Evolutionary conservation across 2,113 vertebrate species (phyloP), one percentile per base, ranked within the genome.

Genomic region (Pavo muticus): DNA sequence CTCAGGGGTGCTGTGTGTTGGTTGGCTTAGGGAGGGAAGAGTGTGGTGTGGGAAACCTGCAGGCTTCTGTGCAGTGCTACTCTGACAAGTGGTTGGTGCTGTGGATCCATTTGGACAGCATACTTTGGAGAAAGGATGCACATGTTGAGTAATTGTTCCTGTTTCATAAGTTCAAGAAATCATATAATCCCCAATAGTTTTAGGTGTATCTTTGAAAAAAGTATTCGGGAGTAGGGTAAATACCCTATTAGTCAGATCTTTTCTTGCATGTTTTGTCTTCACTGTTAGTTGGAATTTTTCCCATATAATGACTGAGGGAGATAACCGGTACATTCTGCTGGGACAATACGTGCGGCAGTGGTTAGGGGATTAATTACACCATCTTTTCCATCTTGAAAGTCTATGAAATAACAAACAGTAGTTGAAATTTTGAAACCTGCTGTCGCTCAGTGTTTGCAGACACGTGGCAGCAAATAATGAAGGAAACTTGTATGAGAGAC

Each of bases 321-420:
- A 32, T 32, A 80, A 60, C 19, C 18, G 16, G 16, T 59, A 42
- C 14, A 3, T 60, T 29, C 23, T 14, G 2, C 47, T 20, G 44
- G 30, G 24, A 47, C 40, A 60, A 3, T 27, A 30, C 15, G 35
- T 0, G 0, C 42, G 10, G 15, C 60, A 35, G 32, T 65, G 11
- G 29, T 37, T n/a, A 78, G n/a, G 71, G 32, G 4, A 29, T 84
- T 14, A 84, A 78, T 74, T 86, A 8, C 48, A 3, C 32, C 13
- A 14, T 44, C 8, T 71, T 90, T 56, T 90, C 39, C 20, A 77
- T 56, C 35, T 25, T 80, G 56, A 77, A 81, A 69, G 27, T 83
- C 35, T 81, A 10, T 5, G 57, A 83, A 90, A 75, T 56, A 10
- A 65, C 29, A 71, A 86, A 90, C 17, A 25, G 74, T 93, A 52